Evolutionary conservation across 2,888 invertebrate genomes (phyloP).

Genomic region (Tetramorium bicarinatum): DNA sequence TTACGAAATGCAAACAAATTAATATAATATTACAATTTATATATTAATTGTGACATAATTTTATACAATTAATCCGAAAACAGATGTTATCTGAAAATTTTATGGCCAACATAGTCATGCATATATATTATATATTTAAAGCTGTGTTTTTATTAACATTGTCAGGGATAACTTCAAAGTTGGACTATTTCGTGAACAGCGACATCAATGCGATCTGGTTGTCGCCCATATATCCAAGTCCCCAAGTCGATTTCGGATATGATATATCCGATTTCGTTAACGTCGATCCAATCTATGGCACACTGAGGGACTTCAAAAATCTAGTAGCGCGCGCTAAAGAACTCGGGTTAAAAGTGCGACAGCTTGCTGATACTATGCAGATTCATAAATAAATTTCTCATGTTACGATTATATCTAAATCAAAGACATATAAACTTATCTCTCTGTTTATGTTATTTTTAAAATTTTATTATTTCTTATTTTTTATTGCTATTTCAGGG

Average conservation of each 20-base stretch:
- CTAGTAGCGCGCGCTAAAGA: constrained; percentile 88
- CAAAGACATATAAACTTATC: not conserved
- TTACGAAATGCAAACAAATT: not conserved
- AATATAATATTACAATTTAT: not conserved
- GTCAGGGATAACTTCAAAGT: constrained; percentile 88
- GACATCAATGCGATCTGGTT: constrained; percentile 93
- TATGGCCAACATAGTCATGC: too few relatives aligned
- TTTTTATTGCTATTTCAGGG: not conserved
- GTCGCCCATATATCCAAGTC: constrained; percentile 94
- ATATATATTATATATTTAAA: not conserved
- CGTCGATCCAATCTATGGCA: constrained; percentile 92
- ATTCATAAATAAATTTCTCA: not conserved
- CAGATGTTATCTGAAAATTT: not conserved
- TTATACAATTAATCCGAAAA: not conserved
- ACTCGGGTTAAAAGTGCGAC: constrained; percentile 86
- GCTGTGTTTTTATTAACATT: not conserved
- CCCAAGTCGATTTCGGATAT: constrained; percentile 95
- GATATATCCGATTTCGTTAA: constrained; percentile 93
- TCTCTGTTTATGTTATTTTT: not conserved
- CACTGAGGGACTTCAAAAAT: constrained; percentile 90
- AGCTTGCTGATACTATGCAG: not conserved
- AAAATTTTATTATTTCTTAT: not conserved
- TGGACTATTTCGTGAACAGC: constrained; percentile 90
- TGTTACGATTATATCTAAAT: not conserved
- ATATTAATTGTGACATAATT: not conserved